These are phyloP conservation scores for Hypomesus transpacificus DNA, from an alignment of 2,113 vertebrate species.

Conservation along the genomic window DNA sequence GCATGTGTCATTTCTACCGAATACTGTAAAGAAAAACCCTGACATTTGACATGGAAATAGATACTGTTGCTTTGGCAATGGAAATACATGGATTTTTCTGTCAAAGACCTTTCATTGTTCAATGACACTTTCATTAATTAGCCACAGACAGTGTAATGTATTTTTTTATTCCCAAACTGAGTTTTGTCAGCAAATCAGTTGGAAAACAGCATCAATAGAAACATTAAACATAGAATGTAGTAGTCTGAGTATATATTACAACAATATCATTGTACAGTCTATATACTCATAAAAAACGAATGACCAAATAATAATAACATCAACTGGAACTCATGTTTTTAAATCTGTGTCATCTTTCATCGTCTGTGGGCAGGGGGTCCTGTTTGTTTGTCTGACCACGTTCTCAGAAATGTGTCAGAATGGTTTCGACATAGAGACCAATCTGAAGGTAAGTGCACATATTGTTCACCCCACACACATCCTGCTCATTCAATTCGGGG, in stretches of 20 bases:
- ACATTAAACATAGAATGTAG: background rate
- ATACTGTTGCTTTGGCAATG: conserved; percentile 63
- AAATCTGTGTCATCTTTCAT: too few relatives aligned
- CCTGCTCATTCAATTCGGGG: conserved; percentile 70
- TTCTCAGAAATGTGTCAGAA: conserved; percentile 57
- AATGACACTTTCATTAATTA: conserved; percentile 58
- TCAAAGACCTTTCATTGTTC: conserved; percentile 44
- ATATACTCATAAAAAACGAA: background rate
- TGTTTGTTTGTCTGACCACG: conserved; percentile 63
- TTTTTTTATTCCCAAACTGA: too few relatives aligned
- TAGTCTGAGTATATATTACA: background rate
- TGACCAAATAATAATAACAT: too few relatives aligned
- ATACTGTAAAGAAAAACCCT: conserved; percentile 30
- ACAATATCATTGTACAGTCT: background rate
- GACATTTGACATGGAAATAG: conserved; percentile 65
- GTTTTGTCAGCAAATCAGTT: background rate
- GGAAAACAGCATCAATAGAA: conserved; percentile 1
- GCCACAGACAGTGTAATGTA: conserved; percentile 24
- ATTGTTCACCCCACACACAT: conserved; percentile 66
- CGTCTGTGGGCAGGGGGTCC: conserved; percentile 15
- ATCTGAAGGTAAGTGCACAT: conserved; percentile 60
- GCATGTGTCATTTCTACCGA: conserved; percentile 55
- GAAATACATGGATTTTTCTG: conserved; percentile 60
- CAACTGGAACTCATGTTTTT: too few relatives aligned
- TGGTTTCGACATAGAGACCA: conserved; percentile 64